Base-by-base conservation (phyloP, 2,888 invertebrate genomes). In the Hypselothyrea guttata region DNA sequence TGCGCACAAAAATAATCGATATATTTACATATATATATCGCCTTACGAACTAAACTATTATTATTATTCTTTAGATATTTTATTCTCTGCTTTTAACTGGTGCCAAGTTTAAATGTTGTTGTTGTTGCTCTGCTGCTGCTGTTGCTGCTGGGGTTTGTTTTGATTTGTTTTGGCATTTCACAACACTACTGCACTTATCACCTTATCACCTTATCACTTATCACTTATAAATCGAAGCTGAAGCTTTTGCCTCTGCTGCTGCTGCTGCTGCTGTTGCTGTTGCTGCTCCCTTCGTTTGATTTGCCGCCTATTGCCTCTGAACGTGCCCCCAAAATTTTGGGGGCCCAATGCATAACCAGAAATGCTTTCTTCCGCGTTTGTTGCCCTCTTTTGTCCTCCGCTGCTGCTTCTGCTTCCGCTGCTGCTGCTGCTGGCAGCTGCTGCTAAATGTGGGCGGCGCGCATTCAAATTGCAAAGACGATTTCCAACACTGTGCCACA, bases 291-390 rank as follows among this genome's bases (percentile, higher is more conserved):
- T n/a, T n/a, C n/a, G n/a, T n/a, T 35, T 35, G 30, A 30, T 12
- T 8, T 31, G 31, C 48, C 48, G n/a, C 13, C 15, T 48, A 34
- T 31, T 61, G 53, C 56, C 61, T 27, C 71, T 75, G 75, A 86
- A 88, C 70, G 89, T 88, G 87, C 90, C 90, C 89, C 90, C 90
- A 88, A 89, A 88, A 76, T 86, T 86, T 88, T 90, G 89, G 89
- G 90, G 90, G 89, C 89, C 86, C 78, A 85, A 76, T 75, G 77
- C 85, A 84, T 87, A 87, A 83, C 75, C 85, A 85, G 72, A 71
- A 71, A 75, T 75, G 70, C 60, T 67, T 44, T 63, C 59, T 59
- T 64, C 58, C 60, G 47, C 56, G 70, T 67, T 58, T 64, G 77
- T 71, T 71, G 75, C 72, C 68, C n/a, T n/a, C n/a, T n/a, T n/a